These are phyloP conservation scores for Microcaecilia unicolor DNA, from an alignment of 2,797 vertebrate species.

Conservation along the genomic window DNA sequence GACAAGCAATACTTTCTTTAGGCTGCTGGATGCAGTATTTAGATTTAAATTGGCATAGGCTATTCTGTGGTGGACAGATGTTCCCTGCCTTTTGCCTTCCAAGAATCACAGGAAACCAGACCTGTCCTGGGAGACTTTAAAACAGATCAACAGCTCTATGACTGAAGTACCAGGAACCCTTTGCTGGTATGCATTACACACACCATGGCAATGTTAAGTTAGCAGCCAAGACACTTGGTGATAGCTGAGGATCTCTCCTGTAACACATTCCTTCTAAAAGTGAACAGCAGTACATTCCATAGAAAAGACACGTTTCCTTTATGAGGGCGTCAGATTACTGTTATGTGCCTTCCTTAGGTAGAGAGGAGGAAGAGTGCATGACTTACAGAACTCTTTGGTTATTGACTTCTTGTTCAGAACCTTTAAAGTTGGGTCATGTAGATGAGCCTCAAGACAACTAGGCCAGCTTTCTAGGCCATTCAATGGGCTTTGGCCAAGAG, in stretches of 20 bases:
- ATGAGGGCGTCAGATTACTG: background rate
- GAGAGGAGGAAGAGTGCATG: background rate
- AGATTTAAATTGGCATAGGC: too few species aligned
- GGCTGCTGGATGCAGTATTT: too few species aligned
- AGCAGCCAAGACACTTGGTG: constrained; percentile 2
- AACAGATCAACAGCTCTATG: constrained; percentile 9
- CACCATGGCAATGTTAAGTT: background rate
- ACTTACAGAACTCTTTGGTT: too few species aligned
- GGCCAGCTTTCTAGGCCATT: too few species aligned
- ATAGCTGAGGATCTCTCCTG: background rate
- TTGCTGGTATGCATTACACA: background rate
- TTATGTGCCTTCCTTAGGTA: background rate
- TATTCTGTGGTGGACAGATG: too few species aligned
- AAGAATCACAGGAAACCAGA: constrained; percentile 17
- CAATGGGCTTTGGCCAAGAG: too few species aligned
- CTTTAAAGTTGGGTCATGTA: too few species aligned
- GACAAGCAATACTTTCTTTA: too few species aligned
- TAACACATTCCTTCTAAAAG: background rate
- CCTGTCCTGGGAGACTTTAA: constrained; percentile 1
- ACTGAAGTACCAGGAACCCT: constrained; percentile 8
- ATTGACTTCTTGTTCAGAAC: too few species aligned
- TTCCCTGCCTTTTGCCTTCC: constrained; percentile 11
- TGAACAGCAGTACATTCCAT: constrained; percentile 5
- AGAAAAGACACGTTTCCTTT: constrained; percentile 7
- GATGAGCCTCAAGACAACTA: too few species aligned